These are phyloP conservation scores for Trichoplusia ni DNA, from an alignment of 1,140 invertebrate genomes.

Conservation along the genomic window DNA sequence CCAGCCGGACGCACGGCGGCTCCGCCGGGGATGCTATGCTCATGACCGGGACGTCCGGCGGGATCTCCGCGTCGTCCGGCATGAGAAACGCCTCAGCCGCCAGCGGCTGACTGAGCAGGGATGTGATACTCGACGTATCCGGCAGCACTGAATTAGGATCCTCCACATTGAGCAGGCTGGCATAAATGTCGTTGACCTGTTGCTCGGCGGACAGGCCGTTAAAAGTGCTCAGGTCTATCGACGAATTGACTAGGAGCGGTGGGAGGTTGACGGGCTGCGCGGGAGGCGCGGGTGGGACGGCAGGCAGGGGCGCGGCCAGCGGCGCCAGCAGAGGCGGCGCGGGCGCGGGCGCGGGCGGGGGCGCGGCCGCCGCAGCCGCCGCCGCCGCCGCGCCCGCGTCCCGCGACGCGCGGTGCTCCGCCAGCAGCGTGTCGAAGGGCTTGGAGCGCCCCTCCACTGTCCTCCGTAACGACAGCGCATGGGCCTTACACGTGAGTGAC, in stretches of 20 bases:
- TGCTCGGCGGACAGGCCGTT: constrained; percentile 67
- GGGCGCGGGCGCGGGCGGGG: constrained; percentile 23
- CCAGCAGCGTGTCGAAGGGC: constrained; percentile 90
- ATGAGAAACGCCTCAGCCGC: constrained; percentile 54
- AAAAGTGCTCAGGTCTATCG: constrained; percentile 60
- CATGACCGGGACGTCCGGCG: constrained; percentile 42
- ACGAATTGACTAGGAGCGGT: constrained; percentile 61
- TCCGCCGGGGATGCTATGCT: constrained; percentile 45
- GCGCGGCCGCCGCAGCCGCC: constrained; percentile 34
- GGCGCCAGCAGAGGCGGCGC: constrained; percentile 30
- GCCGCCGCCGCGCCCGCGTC: constrained; percentile 50
- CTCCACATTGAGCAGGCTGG: constrained; percentile 63
- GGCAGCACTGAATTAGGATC: constrained; percentile 59
- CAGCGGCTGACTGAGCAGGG: constrained; percentile 62
- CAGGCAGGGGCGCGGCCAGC: constrained; percentile 34
- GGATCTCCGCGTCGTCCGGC: constrained; percentile 58
- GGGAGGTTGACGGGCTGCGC: constrained; percentile 47
- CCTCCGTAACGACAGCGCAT: constrained; percentile 88
- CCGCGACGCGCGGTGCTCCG: constrained; percentile 86
- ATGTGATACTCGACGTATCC: constrained; percentile 61
- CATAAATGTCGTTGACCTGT: constrained; percentile 72
- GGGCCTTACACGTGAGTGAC: constrained; percentile 92
- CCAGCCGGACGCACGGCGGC: constrained; percentile 35
- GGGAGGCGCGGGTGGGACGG: constrained; percentile 38
- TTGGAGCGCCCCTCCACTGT: constrained; percentile 88